phyloP scores from a whole-genome alignment of 64 coral and sea anemone genomes.

The Porites lutea region DNA sequence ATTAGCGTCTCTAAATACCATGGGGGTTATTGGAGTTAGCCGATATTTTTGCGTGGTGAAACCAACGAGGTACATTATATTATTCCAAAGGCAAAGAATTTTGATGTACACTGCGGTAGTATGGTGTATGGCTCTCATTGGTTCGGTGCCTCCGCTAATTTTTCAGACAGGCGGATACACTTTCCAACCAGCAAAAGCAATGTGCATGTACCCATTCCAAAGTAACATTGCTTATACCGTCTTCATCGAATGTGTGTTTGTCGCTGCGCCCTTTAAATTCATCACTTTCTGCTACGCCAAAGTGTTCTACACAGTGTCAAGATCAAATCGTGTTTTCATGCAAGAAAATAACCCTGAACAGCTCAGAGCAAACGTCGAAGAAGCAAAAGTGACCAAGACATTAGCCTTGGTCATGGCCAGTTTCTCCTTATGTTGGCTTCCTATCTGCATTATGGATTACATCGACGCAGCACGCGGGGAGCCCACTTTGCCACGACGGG shows the following conservation, averaged over 20 bases:
- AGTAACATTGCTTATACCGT: constrained; percentile 59
- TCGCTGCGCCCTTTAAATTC: neutral
- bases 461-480: constrained; percentile 52
- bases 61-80: neutral
- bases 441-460: constrained; percentile 48
- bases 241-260: constrained; percentile 41
- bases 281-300: constrained; percentile 52
- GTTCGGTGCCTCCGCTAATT: constrained; percentile 58
- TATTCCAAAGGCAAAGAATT: constrained; percentile 34
- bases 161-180: constrained; percentile 35
- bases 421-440: constrained; percentile 66
- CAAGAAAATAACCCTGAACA: constrained; percentile 7
- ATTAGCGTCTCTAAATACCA: neutral
- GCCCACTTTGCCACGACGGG: constrained; percentile 45
- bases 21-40: constrained; percentile 45
- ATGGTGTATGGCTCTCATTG: constrained; percentile 28
- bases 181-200: constrained; percentile 75
- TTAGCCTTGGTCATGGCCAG: constrained; percentile 41
- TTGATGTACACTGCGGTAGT: constrained; percentile 20
- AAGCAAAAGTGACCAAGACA: constrained; percentile 58
- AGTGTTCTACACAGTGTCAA: constrained; percentile 47
- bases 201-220: constrained; percentile 75
- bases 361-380: constrained; percentile 46
- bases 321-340: constrained; percentile 60
- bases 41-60: constrained; percentile 58